Conservation (phyloP, 2,888 invertebrate genomes). For the Cheilosia variabilis region DNA sequence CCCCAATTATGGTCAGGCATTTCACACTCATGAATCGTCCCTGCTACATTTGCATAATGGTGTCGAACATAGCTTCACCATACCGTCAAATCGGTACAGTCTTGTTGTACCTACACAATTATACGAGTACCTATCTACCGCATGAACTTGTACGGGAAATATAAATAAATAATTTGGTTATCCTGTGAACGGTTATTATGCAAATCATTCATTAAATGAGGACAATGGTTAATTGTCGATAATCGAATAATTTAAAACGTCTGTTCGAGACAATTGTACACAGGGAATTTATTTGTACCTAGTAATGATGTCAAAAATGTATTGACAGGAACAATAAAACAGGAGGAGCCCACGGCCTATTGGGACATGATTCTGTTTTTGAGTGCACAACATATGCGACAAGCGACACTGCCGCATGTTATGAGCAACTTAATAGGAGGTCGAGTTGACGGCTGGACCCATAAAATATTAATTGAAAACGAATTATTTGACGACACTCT, state of each 20-base stretch:
- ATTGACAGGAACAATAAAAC: slow-evolving; percentile 10
- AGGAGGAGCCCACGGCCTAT: neutral
- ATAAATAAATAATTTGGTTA: slow-evolving; percentile 66
- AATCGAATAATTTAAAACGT: slow-evolving; percentile 69
- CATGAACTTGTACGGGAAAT: slow-evolving; percentile 43
- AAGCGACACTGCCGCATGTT: slow-evolving; percentile 15
- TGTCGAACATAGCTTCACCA: slow-evolving; percentile 9
- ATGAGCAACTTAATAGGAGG: slow-evolving; percentile 31
- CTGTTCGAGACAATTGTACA: slow-evolving; percentile 60
- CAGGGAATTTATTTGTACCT: slow-evolving; percentile 26
- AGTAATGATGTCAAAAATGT: slow-evolving; percentile 35
- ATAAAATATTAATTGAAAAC: slow-evolving; percentile 61
- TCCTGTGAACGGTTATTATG: slow-evolving; percentile 66
- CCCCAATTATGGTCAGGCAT: slow-evolving; percentile 31
- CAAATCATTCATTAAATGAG: slow-evolving; percentile 64
- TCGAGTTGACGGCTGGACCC: slow-evolving; percentile 26
- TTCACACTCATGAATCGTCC: slow-evolving; percentile 24
- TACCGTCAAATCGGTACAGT: neutral
- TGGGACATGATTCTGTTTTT: slow-evolving; percentile 2
- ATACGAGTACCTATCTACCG: neutral
- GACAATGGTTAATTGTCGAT: slow-evolving; percentile 66
- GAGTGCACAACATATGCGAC: slow-evolving; percentile 14
- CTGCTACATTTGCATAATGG: slow-evolving; percentile 62
- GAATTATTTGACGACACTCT: slow-evolving; percentile 32
- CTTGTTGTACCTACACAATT: neutral